Evolutionary conservation across 92 coral and sea anemone genomes (phyloP).

Genomic region (Epizoanthus rinbou): DNA sequence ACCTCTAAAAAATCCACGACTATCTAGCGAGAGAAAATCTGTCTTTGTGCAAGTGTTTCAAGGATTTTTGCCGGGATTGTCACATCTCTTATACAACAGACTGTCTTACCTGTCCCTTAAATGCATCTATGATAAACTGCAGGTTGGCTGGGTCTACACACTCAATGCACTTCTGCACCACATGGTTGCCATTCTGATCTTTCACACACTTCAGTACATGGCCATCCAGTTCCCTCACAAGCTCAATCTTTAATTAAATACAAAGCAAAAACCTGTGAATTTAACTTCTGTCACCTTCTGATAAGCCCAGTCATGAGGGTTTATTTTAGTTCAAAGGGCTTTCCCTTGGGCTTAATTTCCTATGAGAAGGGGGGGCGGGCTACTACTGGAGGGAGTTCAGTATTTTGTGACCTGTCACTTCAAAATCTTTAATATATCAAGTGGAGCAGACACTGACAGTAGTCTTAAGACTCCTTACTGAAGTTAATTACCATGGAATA

Average conservation of each 20-base stretch:
- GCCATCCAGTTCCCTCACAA: constrained; percentile 94
- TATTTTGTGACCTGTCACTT: too few relatives aligned
- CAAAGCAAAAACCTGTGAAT: background rate
- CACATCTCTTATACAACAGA: background rate
- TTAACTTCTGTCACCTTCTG: background rate
- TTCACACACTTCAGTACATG: constrained; percentile 97
- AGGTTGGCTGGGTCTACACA: constrained; percentile 92
- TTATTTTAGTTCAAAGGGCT: too few relatives aligned
- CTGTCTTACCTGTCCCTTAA: constrained; percentile 88
- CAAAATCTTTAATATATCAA: too few relatives aligned
- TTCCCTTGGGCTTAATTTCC: too few relatives aligned
- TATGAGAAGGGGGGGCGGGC: too few relatives aligned
- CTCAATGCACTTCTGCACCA: constrained; percentile 98
- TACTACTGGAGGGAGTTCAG: too few relatives aligned
- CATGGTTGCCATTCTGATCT: constrained; percentile 99
- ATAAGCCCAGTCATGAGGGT: too few relatives aligned
- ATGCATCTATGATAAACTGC: constrained; percentile 97
- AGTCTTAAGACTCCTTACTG: too few relatives aligned
- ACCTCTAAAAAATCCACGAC: too few relatives aligned
- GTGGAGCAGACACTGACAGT: too few relatives aligned
- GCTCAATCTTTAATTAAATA: constrained; percentile 69
- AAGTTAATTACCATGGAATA: too few relatives aligned
- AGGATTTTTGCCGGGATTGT: background rate
- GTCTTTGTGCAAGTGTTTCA: background rate
- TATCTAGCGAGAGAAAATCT: too few relatives aligned